Conservation (phyloP, 2,888 invertebrate genomes). For the Tuta absoluta region DNA sequence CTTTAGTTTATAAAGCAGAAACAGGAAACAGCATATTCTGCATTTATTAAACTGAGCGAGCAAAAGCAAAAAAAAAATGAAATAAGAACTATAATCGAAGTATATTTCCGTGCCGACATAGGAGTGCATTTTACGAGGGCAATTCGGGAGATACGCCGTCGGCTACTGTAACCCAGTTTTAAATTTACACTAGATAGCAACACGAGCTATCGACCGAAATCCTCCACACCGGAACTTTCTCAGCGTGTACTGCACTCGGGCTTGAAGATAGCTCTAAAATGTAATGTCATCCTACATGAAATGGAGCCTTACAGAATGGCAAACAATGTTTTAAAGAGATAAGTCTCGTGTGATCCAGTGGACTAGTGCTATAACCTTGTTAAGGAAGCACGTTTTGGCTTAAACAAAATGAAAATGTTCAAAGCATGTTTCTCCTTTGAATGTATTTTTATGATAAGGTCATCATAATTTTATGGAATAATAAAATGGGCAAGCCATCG, state of each 20-base stretch:
- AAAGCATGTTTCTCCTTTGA: no score
- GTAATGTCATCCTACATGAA: conserved; percentile 19
- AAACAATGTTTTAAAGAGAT: conserved; percentile 14
- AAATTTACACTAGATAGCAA: conserved; percentile 64
- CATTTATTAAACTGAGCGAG: neutral
- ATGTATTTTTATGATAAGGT: no score
- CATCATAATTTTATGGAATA: no score
- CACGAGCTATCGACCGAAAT: conserved; percentile 59
- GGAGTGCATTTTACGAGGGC: conserved; percentile 46
- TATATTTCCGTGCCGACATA: conserved; percentile 23
- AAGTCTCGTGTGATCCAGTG: neutral
- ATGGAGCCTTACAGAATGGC: conserved; percentile 7
- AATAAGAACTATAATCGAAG: conserved; percentile 22
- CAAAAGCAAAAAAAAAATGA: neutral
- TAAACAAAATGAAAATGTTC: neutral
- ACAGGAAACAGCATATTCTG: neutral
- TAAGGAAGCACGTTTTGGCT: neutral
- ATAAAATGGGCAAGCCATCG: no score
- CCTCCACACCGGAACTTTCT: conserved; percentile 31
- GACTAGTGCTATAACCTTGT: neutral
- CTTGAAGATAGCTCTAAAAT: conserved; percentile 16
- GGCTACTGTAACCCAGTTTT: conserved; percentile 70
- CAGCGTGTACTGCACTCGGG: conserved; percentile 12
- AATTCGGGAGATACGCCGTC: conserved; percentile 52
- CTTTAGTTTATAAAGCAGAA: neutral